Conservation (phyloP, 2,888 invertebrate genomes). For the Drosophila heteroneura region DNA sequence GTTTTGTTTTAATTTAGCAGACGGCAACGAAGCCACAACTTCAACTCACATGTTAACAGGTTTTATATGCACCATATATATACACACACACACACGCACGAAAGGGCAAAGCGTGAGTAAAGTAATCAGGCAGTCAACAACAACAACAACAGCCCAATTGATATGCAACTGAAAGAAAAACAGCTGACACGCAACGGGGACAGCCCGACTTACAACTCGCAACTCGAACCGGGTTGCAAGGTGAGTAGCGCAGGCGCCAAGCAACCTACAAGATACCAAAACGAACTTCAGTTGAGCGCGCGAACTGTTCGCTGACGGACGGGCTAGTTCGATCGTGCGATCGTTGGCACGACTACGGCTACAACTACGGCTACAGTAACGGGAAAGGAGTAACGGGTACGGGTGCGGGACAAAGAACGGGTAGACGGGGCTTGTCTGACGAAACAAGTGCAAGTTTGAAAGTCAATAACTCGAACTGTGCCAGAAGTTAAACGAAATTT, state of each 20-base stretch:
- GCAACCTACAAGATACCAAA: constrained; percentile 22
- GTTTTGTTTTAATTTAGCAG: constrained; percentile 76
- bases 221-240: constrained; percentile 36
- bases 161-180: constrained; percentile 56
- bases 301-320: constrained; percentile 43
- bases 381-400: constrained; percentile 6
- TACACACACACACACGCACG: constrained; percentile 2
- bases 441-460: constrained; percentile 50
- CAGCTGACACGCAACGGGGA: constrained; percentile 70
- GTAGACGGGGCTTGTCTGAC: background rate
- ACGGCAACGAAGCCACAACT: constrained; percentile 44
- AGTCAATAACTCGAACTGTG: constrained; percentile 39
- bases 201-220: constrained; percentile 22
- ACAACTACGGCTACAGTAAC: background rate
- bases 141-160: constrained; percentile 36
- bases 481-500: constrained; percentile 41
- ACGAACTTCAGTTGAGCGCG: constrained; percentile 62
- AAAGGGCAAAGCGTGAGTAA: constrained; percentile 43
- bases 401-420: constrained; percentile 6
- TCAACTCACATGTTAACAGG: constrained; percentile 59
- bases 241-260: constrained; percentile 38
- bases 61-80: constrained; percentile 37
- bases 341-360: background rate
- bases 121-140: constrained; percentile 30
- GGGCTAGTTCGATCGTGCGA: constrained; percentile 10